Evolutionary conservation across 2,888 invertebrate species (phyloP).

Genomic region (Chromoteleia sp.): DNA sequence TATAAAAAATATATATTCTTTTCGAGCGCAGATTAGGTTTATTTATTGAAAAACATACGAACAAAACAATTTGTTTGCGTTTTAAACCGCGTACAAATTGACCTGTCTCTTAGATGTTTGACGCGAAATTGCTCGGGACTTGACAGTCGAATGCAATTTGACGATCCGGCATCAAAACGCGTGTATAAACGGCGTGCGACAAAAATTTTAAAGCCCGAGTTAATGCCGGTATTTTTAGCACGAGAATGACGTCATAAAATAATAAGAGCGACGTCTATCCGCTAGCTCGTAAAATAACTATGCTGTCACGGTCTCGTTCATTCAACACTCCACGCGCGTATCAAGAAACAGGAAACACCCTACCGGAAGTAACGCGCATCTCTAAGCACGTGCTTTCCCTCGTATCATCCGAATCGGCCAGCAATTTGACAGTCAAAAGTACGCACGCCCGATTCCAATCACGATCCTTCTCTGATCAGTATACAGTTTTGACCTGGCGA

Average conservation of each 20-base stretch:
- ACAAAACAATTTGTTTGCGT: too few relatives aligned
- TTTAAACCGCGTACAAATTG: slow-evolving; percentile 4
- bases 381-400: slow-evolving; percentile 62
- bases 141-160: not conserved
- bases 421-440: slow-evolving; percentile 38
- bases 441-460: slow-evolving; percentile 29
- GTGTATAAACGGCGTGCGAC: slow-evolving; percentile 4
- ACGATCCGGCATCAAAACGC: not conserved
- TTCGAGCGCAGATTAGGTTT: too few relatives aligned
- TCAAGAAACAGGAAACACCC: slow-evolving; percentile 59
- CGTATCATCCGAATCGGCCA: slow-evolving; percentile 20
- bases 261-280: slow-evolving; percentile 54
- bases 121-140: not conserved
- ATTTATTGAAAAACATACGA: too few relatives aligned
- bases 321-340: slow-evolving; percentile 60
- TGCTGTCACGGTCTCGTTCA: slow-evolving; percentile 65
- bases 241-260: slow-evolving; percentile 34
- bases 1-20: too few relatives aligned
- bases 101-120: not conserved
- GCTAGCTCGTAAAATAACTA: slow-evolving; percentile 49
- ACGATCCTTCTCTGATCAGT: slow-evolving; percentile 21
- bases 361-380: slow-evolving; percentile 65
- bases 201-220: slow-evolving; percentile 10
- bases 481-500: not conserved
- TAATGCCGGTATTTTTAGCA: slow-evolving; percentile 30